Base-by-base conservation (phyloP, 92 coral and sea anemone genomes). In the Zoanthus solanderi region DNA sequence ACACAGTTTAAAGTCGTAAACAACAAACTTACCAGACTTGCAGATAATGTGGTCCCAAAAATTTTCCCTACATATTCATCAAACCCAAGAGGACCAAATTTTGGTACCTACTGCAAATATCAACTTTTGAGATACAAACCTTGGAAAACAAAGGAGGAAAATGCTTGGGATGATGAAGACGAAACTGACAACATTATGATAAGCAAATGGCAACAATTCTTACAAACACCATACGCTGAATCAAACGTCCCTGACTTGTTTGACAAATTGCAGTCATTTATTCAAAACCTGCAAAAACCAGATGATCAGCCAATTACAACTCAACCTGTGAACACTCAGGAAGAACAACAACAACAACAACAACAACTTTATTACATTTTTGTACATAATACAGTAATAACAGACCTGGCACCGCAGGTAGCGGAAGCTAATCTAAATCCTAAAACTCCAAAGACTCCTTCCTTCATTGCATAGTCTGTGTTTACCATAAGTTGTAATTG, bases 171-270 rank as follows among this genome's bases (percentile, higher is more conserved):
- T 63, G 31, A 63, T 63, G 31, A 63, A 63, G 69, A 63, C 31
- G 31, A n/a, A 89, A 69, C 96, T 50, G 94, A 91, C 84, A 88
- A 91, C 65, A 78, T 42, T 65, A 72, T 93, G 75, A 87, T 89
- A 83, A 91, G 83, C 68, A 81, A 83, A 78, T 94, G 96, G 94
- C 93, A 91, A 47, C 90, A 94, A 63, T 94, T 94, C 83, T 76
- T 94, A 53, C 90, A 91, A 32, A 89, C 94, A 87, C 85, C 94
- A 83, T 94, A 94, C 84, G 96, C 91, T 60, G 76, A 94, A 77
- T 75, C 89, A 16, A 86, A 89, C 89, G 96, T 94, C 31, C 90
- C 96, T 6, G 96, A 94, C 86, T 94, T 93, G 96, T 87, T 94
- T 87, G 93, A 94, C 85, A 94, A 91, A 91, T 89, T 91, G 58